Conservation (phyloP, 2,113 vertebrate genomes). For the Arenaria interpres region DNA sequence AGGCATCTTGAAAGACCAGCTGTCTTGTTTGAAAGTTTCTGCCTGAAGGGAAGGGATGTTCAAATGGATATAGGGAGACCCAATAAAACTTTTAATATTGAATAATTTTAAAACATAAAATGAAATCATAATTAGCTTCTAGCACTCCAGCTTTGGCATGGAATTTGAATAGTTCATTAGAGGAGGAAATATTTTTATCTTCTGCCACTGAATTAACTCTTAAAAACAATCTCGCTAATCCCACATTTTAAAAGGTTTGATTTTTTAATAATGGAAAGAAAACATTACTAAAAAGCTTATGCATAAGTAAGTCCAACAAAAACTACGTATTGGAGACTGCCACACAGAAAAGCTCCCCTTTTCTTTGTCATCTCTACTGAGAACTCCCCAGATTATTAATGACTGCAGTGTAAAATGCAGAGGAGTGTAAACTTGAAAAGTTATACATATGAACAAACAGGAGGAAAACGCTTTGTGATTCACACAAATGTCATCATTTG, state of each 20-base stretch:
- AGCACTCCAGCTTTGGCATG: not conserved
- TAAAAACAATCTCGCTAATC: not conserved
- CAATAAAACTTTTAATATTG: not conserved
- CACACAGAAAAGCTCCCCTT: not conserved
- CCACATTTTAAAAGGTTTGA: not conserved
- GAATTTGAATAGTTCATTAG: not conserved
- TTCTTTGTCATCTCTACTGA: not conserved
- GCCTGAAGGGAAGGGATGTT: not conserved
- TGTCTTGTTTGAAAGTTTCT: not conserved
- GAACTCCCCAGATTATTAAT: not conserved
- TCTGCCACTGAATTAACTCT: not conserved
- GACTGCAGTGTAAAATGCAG: not conserved
- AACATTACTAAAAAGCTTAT: not conserved
- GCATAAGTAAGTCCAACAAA: not conserved
- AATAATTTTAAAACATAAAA: slow-evolving; percentile 14
- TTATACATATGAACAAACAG: not conserved
- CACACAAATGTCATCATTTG: not conserved
- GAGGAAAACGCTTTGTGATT: not conserved
- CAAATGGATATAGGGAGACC: not conserved
- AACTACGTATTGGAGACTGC: fast-evolving
- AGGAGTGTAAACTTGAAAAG: not conserved
- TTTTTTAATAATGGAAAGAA: not conserved
- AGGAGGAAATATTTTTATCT: not conserved
- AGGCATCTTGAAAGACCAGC: not conserved
- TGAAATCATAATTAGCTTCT: not conserved